A percentile compares a stretch with the other conserved stretches of the same genome.
These are phyloP conservation scores for Lepidurus apus DNA, from an alignment of 1,140 invertebrate genomes.

Conservation along the genomic window DNA sequence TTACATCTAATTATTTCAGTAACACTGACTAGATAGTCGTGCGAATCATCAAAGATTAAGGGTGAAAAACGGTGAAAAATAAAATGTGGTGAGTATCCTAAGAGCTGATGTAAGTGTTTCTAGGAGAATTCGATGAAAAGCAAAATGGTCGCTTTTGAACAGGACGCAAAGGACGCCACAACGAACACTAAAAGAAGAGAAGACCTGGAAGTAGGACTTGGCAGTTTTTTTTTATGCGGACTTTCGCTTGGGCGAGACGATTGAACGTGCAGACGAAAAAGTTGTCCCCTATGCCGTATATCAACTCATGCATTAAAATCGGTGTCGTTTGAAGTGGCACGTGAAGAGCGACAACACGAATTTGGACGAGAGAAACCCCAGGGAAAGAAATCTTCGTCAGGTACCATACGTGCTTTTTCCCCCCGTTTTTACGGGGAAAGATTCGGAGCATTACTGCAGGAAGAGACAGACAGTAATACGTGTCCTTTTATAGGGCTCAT, in stretches of 20 bases:
- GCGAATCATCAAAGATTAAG: background rate
- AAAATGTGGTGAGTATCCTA: too few species aligned
- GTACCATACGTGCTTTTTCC: slow-evolving; percentile 1
- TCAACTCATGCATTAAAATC: slow-evolving; percentile 10
- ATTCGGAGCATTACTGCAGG: slow-evolving; percentile 14
- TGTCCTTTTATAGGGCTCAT: slow-evolving; percentile 19
- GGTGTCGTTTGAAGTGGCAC: slow-evolving; percentile 1
- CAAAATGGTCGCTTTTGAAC: too few species aligned
- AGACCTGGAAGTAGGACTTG: background rate
- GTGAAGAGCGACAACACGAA: background rate
- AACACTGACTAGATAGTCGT: background rate
- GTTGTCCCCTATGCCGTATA: background rate
- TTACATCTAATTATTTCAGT: too few species aligned
- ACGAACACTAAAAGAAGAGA: background rate
- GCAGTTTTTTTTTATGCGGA: background rate
- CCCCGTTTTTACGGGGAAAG: background rate
- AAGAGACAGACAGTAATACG: slow-evolving; percentile 6
- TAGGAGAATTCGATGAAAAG: too few species aligned
- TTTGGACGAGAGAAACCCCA: background rate
- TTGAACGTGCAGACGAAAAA: background rate
- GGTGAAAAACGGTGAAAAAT: too few species aligned
- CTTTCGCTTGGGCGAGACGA: background rate
- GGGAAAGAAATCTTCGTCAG: background rate
- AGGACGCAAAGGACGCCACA: background rate
- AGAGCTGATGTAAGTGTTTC: too few species aligned